These are phyloP conservation scores for Mayetiola destructor DNA, from an alignment of 2,888 invertebrate genomes.

Conservation along the genomic window DNA sequence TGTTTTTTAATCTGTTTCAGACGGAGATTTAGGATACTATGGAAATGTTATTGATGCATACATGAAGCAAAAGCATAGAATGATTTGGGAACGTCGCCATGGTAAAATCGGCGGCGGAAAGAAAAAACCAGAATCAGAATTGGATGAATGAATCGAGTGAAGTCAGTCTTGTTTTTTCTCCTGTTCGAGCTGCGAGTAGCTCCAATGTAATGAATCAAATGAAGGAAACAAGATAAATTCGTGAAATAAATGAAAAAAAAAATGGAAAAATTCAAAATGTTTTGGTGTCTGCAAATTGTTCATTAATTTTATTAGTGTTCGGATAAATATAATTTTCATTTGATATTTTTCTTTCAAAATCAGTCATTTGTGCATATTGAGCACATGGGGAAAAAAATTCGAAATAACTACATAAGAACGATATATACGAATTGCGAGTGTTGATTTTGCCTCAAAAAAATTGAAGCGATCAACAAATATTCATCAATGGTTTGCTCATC, in stretches of 20 bases:
- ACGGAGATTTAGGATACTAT: slow-evolving; percentile 81
- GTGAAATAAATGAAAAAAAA: neutral
- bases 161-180: neutral
- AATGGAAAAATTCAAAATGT: neutral
- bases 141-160: slow-evolving; percentile 3
- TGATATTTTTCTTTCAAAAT: neutral
- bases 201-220: slow-evolving; percentile 6
- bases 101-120: slow-evolving; percentile 59
- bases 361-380: too few relatives aligned
- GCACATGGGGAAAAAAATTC: too few relatives aligned
- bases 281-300: neutral
- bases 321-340: neutral
- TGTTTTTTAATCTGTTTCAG: slow-evolving; percentile 34
- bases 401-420: neutral
- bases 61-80: slow-evolving; percentile 97
- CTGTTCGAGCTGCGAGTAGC: neutral
- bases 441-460: neutral
- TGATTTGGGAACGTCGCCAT: slow-evolving; percentile 93
- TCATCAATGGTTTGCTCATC: slow-evolving; percentile 31
- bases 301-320: neutral
- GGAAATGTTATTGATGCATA: slow-evolving; percentile 59
- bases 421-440: neutral
- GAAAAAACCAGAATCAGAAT: slow-evolving; percentile 29
- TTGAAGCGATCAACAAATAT: slow-evolving; percentile 13
- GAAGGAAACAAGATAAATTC: neutral